Evolutionary conservation across 2,888 invertebrate species (phyloP).

Genomic region (Dicyrtoma fusca): DNA sequence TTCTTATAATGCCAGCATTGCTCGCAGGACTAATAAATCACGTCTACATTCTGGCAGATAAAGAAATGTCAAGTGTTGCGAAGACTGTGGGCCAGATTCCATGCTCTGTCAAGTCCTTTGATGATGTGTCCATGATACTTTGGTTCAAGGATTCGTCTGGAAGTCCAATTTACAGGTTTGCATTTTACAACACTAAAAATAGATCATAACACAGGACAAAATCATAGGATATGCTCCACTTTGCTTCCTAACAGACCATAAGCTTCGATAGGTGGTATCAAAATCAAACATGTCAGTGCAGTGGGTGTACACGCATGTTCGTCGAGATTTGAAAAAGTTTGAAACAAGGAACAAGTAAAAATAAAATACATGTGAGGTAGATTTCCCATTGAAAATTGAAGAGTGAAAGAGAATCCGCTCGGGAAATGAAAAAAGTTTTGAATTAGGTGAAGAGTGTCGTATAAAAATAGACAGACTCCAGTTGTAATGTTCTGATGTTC

Average conservation of each 20-base stretch:
- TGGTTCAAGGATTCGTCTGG: slow-evolving; percentile 87
- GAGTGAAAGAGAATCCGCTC: slow-evolving; percentile 20
- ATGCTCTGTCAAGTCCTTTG: slow-evolving; percentile 58
- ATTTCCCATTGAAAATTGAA: slow-evolving; percentile 32
- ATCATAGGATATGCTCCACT: too few species aligned
- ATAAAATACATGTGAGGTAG: slow-evolving; percentile 9
- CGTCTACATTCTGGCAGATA: too few species aligned
- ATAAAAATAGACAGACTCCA: background rate
- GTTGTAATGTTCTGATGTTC: too few species aligned
- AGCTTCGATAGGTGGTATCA: too few species aligned
- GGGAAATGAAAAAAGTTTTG: slow-evolving; percentile 41
- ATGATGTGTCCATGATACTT: slow-evolving; percentile 78
- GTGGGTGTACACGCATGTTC: slow-evolving; percentile 2
- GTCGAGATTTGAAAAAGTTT: slow-evolving; percentile 24
- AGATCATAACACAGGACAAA: too few species aligned
- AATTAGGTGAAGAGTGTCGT: slow-evolving; percentile 7
- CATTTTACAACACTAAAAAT: too few species aligned
- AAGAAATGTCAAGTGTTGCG: slow-evolving; percentile 49
- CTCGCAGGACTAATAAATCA: too few species aligned
- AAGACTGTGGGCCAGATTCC: slow-evolving; percentile 54
- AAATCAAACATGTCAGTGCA: too few species aligned
- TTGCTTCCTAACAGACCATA: too few species aligned
- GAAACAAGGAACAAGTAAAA: slow-evolving; percentile 8
- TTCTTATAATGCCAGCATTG: too few species aligned
- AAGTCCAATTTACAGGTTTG: slow-evolving; percentile 87